Evolutionary conservation across 2,113 vertebrate species (phyloP).

Genomic region (Coreoperca whiteheadi): DNA sequence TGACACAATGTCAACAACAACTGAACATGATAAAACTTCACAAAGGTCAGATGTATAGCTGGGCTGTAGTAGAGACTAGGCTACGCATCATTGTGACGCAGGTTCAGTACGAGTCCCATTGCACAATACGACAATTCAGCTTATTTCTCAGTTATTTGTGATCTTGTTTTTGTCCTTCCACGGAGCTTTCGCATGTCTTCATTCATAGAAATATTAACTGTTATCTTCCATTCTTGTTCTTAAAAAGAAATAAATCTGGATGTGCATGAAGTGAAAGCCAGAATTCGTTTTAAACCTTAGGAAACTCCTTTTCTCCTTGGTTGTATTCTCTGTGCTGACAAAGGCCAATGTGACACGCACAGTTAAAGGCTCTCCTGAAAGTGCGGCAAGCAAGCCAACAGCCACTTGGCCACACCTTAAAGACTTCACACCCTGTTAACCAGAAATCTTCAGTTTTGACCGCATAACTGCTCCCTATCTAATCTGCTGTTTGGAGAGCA

Average conservation of each 20-base stretch:
- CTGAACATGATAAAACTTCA: too few relatives aligned
- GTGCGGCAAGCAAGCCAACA: not conserved
- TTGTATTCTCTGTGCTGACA: constrained; percentile 15
- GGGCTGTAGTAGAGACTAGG: not conserved
- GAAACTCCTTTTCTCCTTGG: not conserved
- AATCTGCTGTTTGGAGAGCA: constrained; percentile 48
- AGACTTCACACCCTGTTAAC: constrained; percentile 25
- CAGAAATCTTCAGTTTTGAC: constrained; percentile 3
- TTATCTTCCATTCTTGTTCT: not conserved
- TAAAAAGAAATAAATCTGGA: not conserved
- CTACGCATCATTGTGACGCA: not conserved
- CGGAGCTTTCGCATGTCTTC: too few relatives aligned
- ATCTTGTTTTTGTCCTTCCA: not conserved
- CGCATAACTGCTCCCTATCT: constrained; percentile 19
- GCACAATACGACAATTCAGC: not conserved
- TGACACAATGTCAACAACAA: not conserved
- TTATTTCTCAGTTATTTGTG: not conserved
- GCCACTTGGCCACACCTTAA: constrained; percentile 23
- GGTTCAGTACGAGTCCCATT: not conserved
- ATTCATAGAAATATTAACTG: too few relatives aligned
- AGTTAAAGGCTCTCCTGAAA: not conserved
- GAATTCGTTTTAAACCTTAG: not conserved
- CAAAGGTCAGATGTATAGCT: not conserved
- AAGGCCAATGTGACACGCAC: constrained; percentile 3
- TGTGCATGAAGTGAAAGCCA: not conserved